These are phyloP conservation scores for Columba janthina DNA, from an alignment of 2,113 vertebrate genomes.

Conservation along the genomic window DNA sequence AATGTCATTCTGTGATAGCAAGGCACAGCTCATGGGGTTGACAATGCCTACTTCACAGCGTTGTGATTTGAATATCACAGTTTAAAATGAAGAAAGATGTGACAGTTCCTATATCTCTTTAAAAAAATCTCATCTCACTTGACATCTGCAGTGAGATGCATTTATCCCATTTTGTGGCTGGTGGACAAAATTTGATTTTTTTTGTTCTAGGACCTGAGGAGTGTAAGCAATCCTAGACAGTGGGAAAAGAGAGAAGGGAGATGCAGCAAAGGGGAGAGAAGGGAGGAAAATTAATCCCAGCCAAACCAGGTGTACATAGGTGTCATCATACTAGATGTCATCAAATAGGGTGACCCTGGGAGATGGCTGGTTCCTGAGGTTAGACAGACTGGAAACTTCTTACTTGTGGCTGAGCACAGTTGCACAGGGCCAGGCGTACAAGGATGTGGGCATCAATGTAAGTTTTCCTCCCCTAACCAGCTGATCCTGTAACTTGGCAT, in stretches of 20 bases:
- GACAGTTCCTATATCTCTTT: neutral
- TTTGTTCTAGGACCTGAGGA: neutral
- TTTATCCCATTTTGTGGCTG: neutral
- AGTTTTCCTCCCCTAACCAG: neutral
- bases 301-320: neutral
- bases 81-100: neutral
- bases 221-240: neutral
- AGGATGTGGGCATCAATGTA: neutral
- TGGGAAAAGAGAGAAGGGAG: neutral
- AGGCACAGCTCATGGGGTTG: neutral
- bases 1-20: neutral
- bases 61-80: neutral
- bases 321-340: neutral
- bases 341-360: neutral
- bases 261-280: neutral
- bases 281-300: neutral
- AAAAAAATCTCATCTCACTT: neutral
- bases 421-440: neutral
- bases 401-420: neutral
- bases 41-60: no score
- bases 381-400: neutral
- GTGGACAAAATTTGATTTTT: neutral
- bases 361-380: neutral
- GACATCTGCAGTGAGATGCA: neutral
- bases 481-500: neutral